Evolutionary conservation across 2,113 vertebrate genomes (phyloP).

Genomic region (Cynocephalus volans): DNA sequence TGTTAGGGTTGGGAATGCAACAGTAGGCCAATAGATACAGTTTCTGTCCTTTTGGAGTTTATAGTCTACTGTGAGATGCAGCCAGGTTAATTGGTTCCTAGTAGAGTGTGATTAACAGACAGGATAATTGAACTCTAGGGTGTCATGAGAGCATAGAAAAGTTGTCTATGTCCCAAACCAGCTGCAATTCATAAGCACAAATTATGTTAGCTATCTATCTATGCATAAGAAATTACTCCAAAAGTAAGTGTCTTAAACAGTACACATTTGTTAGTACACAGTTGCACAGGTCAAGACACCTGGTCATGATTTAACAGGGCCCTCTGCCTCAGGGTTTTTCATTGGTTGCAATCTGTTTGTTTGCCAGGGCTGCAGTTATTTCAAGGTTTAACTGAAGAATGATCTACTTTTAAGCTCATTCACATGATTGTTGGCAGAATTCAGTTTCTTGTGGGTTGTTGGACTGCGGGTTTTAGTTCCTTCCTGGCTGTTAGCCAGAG

Average conservation of each 20-base stretch:
- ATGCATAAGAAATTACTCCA: not conserved
- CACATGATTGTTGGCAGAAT: not conserved
- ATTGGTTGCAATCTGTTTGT: not conserved
- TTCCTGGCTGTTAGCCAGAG: not conserved
- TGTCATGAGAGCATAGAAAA: not conserved
- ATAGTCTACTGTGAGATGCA: not conserved
- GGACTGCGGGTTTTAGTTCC: not conserved
- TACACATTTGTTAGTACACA: not conserved
- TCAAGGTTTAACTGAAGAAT: not conserved
- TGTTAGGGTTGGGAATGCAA: not conserved
- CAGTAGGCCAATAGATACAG: not conserved
- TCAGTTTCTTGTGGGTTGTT: slow-evolving; percentile 43
- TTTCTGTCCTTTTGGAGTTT: not conserved
- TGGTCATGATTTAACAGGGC: not conserved
- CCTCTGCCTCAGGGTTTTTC: not conserved
- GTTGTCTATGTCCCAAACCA: not conserved
- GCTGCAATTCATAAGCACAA: slow-evolving; percentile 7
- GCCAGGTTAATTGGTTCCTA: slow-evolving; percentile 27
- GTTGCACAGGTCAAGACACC: not conserved
- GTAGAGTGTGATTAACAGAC: not conserved
- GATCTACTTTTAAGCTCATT: not conserved
- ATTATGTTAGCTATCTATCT: slow-evolving; percentile 24
- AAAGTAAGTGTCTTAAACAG: slow-evolving; percentile 4
- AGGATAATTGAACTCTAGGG: not conserved
- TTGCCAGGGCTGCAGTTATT: not conserved